Evolutionary conservation across 2,113 vertebrate species (phyloP).

Genomic region (Halichoerus grypus): DNA sequence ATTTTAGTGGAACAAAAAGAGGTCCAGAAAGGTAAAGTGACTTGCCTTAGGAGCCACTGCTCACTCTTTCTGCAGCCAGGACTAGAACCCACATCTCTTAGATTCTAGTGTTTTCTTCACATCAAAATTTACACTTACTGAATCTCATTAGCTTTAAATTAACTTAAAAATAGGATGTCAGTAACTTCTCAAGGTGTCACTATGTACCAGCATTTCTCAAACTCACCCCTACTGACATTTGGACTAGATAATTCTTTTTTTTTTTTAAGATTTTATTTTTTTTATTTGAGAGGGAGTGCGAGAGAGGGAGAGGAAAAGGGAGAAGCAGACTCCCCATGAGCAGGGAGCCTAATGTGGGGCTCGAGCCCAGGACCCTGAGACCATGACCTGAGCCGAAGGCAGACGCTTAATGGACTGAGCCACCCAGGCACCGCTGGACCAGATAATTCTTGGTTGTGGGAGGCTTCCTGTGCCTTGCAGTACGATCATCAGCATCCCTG

Average conservation of each 20-base stretch:
- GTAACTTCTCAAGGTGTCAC: not conserved
- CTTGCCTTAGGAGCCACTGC: not conserved
- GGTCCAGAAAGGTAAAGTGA: not conserved
- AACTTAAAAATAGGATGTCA: not conserved
- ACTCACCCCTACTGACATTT: not conserved
- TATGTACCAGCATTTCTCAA: not conserved
- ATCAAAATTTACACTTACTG: not conserved
- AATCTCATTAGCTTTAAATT: not conserved
- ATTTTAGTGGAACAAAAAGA: not conserved
- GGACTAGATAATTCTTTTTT: not conserved
- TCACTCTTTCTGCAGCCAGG: not conserved
- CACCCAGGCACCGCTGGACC: not conserved
- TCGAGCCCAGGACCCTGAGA: too few relatives aligned
- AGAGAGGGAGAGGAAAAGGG: too few relatives aligned
- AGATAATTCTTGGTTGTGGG: not conserved
- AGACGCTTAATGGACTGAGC: too few relatives aligned
- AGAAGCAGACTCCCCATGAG: too few relatives aligned
- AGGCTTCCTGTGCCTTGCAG: not conserved
- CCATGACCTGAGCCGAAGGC: too few relatives aligned
- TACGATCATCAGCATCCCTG: not conserved
- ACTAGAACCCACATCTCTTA: not conserved
- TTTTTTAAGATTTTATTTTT: too few relatives aligned
- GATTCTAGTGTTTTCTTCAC: not conserved
- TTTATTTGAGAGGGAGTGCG: too few relatives aligned
- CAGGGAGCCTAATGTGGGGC: too few relatives aligned